Evolutionary conservation across 2,113 vertebrate genomes (phyloP).

Genomic region (Agapornis roseicollis): DNA sequence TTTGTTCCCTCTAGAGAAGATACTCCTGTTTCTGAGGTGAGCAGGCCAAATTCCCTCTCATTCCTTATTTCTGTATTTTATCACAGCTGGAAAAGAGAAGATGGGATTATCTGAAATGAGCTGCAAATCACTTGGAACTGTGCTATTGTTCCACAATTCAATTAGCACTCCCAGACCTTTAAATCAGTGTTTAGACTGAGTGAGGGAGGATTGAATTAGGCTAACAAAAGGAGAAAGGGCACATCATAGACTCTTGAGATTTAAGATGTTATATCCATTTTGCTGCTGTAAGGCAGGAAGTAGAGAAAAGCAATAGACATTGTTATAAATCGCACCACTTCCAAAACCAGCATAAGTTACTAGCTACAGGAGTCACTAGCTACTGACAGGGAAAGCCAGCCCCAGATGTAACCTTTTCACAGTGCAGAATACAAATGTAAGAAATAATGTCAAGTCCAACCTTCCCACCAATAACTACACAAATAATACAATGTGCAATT

Average conservation of each 20-base stretch:
- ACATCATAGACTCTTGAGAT: constrained; percentile 42
- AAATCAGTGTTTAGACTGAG: constrained; percentile 68
- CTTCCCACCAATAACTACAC: neutral
- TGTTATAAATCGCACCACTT: neutral
- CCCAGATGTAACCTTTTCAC: neutral
- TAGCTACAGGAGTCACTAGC: neutral
- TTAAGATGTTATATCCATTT: constrained; percentile 55
- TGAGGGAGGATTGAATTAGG: constrained; percentile 32
- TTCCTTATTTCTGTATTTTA: constrained; percentile 19
- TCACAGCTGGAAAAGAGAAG: constrained; percentile 6
- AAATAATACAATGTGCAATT: neutral
- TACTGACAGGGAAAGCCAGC: neutral
- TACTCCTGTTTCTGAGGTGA: neutral
- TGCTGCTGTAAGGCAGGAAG: constrained; percentile 29
- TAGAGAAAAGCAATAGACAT: neutral
- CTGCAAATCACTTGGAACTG: constrained; percentile 57
- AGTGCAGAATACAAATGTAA: neutral
- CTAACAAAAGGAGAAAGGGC: constrained; percentile 61
- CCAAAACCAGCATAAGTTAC: neutral
- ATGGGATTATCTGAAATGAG: constrained; percentile 52
- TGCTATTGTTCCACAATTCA: constrained; percentile 59
- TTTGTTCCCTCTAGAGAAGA: neutral
- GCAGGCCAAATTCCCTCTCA: neutral
- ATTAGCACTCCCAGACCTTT: constrained; percentile 57
- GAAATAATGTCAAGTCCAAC: neutral